Evolutionary conservation across 2,113 vertebrate genomes (phyloP).

Genomic region (Campylorhamphus procurvoides): DNA sequence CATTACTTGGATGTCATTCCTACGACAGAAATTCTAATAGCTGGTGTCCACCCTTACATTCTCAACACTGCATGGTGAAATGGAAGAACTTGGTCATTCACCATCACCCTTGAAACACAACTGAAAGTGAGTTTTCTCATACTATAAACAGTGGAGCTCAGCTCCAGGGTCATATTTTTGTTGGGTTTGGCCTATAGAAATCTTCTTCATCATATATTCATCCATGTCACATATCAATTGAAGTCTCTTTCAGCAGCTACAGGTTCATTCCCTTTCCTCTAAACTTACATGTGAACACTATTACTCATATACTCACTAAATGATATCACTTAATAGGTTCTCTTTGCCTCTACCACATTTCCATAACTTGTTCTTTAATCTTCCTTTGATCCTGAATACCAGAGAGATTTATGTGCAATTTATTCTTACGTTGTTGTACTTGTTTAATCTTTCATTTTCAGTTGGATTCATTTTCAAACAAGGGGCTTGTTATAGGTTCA

Average conservation of each 20-base stretch:
- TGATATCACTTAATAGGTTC: constrained; percentile 52
- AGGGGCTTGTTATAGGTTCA: constrained; percentile 46
- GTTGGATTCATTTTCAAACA: constrained; percentile 65
- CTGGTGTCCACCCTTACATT: not conserved
- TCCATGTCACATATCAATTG: not conserved
- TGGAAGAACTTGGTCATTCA: not conserved
- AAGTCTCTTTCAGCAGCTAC: not conserved
- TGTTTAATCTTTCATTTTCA: constrained; percentile 72
- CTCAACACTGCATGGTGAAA: not conserved
- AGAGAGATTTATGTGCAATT: constrained; percentile 69
- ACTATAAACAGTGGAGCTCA: not conserved
- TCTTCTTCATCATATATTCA: not conserved
- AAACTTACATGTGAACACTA: constrained; percentile 20
- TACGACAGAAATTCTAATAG: not conserved
- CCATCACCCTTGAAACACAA: not conserved
- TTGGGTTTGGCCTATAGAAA: not conserved
- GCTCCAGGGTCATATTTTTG: not conserved
- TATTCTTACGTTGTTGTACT: constrained; percentile 65
- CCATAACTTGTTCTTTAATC: constrained; percentile 71
- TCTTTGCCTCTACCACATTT: constrained; percentile 49
- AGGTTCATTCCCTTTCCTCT: not conserved
- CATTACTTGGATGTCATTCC: not conserved
- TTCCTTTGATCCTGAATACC: constrained; percentile 70
- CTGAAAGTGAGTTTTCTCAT: not conserved
- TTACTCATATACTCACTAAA: not conserved